phyloP scores from a whole-genome alignment of 1,140 invertebrate genomes.

The Pseudomyrmex sp. region DNA sequence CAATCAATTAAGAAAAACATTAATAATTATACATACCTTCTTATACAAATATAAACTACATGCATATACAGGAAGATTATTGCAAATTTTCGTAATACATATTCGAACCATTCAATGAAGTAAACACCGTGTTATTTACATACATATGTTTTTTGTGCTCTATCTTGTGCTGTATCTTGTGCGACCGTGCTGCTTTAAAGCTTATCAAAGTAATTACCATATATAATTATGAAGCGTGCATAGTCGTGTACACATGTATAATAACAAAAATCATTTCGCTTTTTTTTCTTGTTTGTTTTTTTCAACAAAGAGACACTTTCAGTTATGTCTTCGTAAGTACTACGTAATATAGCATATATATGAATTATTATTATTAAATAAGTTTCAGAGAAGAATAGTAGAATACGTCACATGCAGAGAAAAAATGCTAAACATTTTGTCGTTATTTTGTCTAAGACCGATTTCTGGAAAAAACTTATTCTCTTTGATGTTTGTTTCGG shows the following conservation, averaged over 20 bases:
- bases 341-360: background rate
- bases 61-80: constrained; percentile 65
- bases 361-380: background rate
- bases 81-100: constrained; percentile 35
- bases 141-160: constrained; percentile 69
- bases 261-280: constrained; percentile 38
- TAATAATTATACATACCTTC: constrained; percentile 72
- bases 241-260: constrained; percentile 51
- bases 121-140: constrained; percentile 72
- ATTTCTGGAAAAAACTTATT: background rate
- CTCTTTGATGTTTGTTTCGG: background rate
- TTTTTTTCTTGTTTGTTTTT: background rate
- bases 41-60: constrained; percentile 68
- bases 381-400: constrained; percentile 1
- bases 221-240: constrained; percentile 71
- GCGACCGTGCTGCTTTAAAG: constrained; percentile 66
- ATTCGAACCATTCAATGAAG: constrained; percentile 49
- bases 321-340: background rate
- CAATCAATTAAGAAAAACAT: constrained; percentile 80
- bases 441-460: background rate
- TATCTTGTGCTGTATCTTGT: constrained; percentile 58
- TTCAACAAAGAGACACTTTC: background rate
- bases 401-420: constrained; percentile 33
- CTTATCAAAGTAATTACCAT: constrained; percentile 48
- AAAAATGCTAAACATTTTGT: background rate